Percentiles rank a stretch among this genome's conserved stretches.
Evolutionary conservation across 2,113 vertebrate species (phyloP).

Genomic region (Tragelaphus buxtoni): DNA sequence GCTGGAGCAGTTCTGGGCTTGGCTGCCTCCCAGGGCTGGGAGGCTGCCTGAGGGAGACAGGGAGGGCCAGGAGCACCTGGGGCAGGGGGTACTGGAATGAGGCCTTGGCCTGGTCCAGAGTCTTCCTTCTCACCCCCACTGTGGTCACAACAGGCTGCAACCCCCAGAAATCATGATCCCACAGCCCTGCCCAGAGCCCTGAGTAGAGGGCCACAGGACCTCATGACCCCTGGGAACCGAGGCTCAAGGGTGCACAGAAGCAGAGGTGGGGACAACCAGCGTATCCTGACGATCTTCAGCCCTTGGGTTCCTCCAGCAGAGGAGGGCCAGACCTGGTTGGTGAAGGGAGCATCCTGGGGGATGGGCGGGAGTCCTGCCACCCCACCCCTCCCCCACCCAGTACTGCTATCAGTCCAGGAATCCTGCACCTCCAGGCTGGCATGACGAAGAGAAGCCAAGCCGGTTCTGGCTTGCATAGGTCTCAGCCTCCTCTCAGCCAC

Average conservation of each 20-base stretch:
- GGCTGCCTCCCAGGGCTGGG: neutral
- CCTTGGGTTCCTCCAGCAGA: neutral
- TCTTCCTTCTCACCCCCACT: neutral
- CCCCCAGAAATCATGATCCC: neutral
- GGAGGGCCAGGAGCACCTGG: neutral
- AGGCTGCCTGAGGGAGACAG: neutral
- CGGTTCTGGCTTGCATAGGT: neutral
- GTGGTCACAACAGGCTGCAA: neutral
- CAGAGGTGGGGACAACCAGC: neutral
- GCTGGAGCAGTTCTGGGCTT: neutral
- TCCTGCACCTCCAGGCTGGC: neutral
- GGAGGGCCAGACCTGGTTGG: neutral
- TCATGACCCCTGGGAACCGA: fast-evolving
- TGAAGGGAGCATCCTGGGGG: neutral
- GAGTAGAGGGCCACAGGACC: neutral
- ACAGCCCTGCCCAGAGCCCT: neutral
- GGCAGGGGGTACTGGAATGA: neutral
- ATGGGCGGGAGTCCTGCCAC: neutral
- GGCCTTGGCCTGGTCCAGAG: neutral
- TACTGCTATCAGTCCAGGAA: neutral
- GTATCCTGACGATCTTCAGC: no score
- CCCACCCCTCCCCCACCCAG: fast-evolving
- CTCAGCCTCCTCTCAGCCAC: constrained; percentile 69
- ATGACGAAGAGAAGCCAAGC: neutral
- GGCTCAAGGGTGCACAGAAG: neutral